Conservation (phyloP, 1,140 invertebrate genomes). For the Contarinia nasturtii region DNA sequence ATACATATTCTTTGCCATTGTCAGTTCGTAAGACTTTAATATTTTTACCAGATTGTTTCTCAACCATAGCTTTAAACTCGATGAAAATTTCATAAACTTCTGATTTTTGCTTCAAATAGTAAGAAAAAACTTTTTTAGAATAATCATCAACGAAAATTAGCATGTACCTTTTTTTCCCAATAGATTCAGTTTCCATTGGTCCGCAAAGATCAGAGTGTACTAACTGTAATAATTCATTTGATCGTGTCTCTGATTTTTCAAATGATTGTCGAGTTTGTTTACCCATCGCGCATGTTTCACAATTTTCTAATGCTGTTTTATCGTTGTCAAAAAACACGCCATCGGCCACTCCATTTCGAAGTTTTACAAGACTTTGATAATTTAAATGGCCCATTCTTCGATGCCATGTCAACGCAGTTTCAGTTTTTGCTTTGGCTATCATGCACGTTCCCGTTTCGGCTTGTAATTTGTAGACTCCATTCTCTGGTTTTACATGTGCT, state of each 20-base stretch:
- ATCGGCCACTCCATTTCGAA: conserved; percentile 3
- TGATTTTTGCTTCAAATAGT: conserved; percentile 22
- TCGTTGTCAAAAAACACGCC: conserved; percentile 11
- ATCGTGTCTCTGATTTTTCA: conserved; percentile 10
- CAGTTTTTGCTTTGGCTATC: no score
- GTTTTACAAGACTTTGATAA: conserved; percentile 14
- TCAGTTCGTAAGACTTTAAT: conserved; percentile 12
- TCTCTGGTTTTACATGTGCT: no score
- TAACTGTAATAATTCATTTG: conserved; percentile 14
- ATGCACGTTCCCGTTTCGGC: no score
- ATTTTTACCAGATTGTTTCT: conserved; percentile 9
- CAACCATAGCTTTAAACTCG: conserved; percentile 11
- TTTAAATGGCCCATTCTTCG: conserved; percentile 23
- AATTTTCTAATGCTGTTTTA: no score
- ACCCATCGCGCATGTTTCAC: no score
- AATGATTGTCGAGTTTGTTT: conserved; percentile 12
- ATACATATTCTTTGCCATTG: conserved; percentile 24
- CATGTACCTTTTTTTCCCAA: conserved; percentile 18
- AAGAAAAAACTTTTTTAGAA: conserved; percentile 14
- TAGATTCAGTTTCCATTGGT: conserved; percentile 14
- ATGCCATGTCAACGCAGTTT: conserved; percentile 14
- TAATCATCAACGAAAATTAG: no score
- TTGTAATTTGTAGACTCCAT: no score
- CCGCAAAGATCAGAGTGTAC: no score
- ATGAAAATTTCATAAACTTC: conserved; percentile 18